Evolutionary conservation across 2,113 vertebrate species (phyloP), one percentile per base, ranked within the genome.

Genomic region (Rallus limicola): DNA sequence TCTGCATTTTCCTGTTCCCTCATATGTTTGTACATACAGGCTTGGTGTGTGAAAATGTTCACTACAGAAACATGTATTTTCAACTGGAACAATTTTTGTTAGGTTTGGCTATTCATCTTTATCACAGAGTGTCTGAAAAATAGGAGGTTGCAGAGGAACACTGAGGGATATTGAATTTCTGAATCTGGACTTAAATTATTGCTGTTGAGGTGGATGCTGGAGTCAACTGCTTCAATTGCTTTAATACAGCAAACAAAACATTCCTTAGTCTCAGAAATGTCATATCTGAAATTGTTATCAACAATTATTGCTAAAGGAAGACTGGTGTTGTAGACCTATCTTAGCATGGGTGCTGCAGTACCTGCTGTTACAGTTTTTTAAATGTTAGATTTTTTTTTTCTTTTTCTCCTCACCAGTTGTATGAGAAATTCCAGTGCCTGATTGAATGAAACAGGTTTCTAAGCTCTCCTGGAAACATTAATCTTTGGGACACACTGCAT

Each of bases 391-490:
- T 40, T 5, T 29, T 17, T 17, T 48, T 16, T 42, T 23, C 8
- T 20, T 2, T 1, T 10, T 4, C 1, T 31, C 3, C 24, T 34
- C 13, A 6, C 6, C 24, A 40, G 10, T 56, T 7, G 38, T 86
- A 56, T 38, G 75, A 67, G 42, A 76, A 82, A 81, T 90, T 92
- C 46, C 48, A 24, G 20, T 28, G 18, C 46, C 46, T 85, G 44
- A 81, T 90, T 64, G 93, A 86, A 83, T 63, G 52, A 96, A 92
- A 81, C 17, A 90, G 29, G 33, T 90, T 55, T 82, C 64, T 75
- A 80, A 90, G 42, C 44, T 96, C 68, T 86, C 76, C 82, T 88
- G 53, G 68, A 94, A 90, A 48, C 76, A 90, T 95, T 94, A 90
- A 93, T 96, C 82, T 94, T 94, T 60, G 77, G 76, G 85, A 88